Evolutionary conservation across 2,888 invertebrate species (phyloP).

Genomic region (Drosophila fungiperda): DNA sequence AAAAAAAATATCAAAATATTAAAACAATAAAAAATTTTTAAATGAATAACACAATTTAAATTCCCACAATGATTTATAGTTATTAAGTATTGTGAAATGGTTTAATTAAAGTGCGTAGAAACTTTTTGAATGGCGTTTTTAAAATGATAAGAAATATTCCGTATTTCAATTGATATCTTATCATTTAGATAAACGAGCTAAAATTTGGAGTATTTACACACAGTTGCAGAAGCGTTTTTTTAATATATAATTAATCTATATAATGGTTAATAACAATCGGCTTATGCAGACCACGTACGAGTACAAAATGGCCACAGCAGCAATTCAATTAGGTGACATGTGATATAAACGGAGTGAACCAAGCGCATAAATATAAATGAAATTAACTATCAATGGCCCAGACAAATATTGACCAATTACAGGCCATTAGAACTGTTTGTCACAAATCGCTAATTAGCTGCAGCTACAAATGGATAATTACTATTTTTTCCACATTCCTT

Average conservation of each 20-base stretch:
- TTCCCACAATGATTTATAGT: neutral
- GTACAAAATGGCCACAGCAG: constrained; percentile 25
- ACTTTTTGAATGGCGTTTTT: constrained; percentile 2
- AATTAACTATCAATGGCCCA: constrained; percentile 69
- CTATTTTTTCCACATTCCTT: constrained; percentile 7
- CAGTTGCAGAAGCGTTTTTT: neutral
- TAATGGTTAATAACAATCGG: constrained; percentile 12
- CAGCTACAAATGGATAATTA: constrained; percentile 58
- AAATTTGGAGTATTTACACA: neutral
- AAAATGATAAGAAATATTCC: neutral
- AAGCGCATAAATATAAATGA: constrained; percentile 62
- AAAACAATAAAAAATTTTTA: neutral
- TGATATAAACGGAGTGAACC: constrained; percentile 1
- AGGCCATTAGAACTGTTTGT: constrained; percentile 72
- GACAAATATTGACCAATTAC: constrained; percentile 70
- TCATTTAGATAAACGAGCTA: neutral
- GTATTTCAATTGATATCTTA: constrained; percentile 1
- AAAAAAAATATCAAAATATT: no score
- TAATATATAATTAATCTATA: constrained; percentile 24
- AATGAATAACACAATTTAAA: neutral
- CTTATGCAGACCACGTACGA: constrained; percentile 14
- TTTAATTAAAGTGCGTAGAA: neutral
- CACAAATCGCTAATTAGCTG: constrained; percentile 57
- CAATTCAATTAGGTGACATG: constrained; percentile 49
- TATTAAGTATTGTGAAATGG: constrained; percentile 3